phyloP scores from a whole-genome alignment of 2,797 vertebrate species.

The Epinephelus malabaricus region DNA sequence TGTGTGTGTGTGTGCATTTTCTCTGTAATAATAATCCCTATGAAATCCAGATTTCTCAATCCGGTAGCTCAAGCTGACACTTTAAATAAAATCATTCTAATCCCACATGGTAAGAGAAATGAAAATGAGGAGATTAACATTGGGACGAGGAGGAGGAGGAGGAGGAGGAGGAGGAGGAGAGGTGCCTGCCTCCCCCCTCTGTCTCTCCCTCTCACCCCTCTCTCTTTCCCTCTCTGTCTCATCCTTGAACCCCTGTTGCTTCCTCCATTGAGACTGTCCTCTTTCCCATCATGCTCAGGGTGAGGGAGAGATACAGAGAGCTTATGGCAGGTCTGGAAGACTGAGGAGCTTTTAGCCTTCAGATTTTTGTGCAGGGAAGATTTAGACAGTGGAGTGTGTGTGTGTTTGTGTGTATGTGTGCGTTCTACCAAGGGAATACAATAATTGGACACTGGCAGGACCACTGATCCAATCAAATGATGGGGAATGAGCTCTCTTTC shows the following conservation, averaged over 20 bases:
- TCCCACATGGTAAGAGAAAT: conserved; percentile 97
- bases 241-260: conserved; percentile 59
- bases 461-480: conserved; percentile 62
- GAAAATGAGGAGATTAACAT: conserved; percentile 99
- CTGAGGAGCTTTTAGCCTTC: conserved; percentile 17
- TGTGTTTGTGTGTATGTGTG: conserved; percentile 21
- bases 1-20: conserved; percentile 46
- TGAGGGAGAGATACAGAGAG: neutral
- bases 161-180: conserved; percentile 41
- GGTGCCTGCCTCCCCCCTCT: conserved; percentile 48
- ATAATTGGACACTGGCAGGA: conserved; percentile 47
- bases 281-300: conserved; percentile 9
- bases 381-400: conserved; percentile 1
- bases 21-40: conserved; percentile 93
- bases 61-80: conserved; percentile 97
- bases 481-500: conserved; percentile 40
- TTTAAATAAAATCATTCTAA: conserved; percentile 99
- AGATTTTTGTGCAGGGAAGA: neutral
- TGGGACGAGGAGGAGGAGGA: conserved; percentile 56
- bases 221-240: conserved; percentile 14
- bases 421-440: conserved; percentile 45
- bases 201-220: neutral
- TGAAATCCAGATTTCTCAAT: conserved; percentile 99
- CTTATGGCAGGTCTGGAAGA: conserved; percentile 21
- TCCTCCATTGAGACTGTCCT: conserved; percentile 33